Percentiles rank a stretch among this genome's conserved stretches.
Evolutionary conservation across 2,888 invertebrate species (phyloP).

Genomic region (Eledona agricola): DNA sequence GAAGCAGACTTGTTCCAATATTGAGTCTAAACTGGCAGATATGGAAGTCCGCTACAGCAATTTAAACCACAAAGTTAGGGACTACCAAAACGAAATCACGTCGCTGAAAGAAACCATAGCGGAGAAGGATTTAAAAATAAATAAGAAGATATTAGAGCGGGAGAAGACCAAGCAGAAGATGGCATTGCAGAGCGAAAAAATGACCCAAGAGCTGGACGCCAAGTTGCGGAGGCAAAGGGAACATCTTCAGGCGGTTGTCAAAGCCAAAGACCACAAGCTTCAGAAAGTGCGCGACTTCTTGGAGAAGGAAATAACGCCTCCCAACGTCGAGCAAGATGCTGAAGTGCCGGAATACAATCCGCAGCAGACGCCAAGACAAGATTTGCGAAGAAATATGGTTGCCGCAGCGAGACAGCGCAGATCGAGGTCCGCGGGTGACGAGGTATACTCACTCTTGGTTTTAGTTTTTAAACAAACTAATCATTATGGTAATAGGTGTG

Average conservation of each 20-base stretch:
- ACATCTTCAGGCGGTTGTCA: constrained; percentile 65
- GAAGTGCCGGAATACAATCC: constrained; percentile 1
- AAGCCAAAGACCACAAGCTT: constrained; percentile 70
- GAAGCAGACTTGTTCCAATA: constrained; percentile 70
- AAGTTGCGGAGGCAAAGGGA: constrained; percentile 69
- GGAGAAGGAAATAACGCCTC: constrained; percentile 54
- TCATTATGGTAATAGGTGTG: constrained; percentile 62
- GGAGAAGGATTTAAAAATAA: constrained; percentile 71
- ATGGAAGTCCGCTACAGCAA: constrained; percentile 72
- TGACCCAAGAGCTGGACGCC: constrained; percentile 74
- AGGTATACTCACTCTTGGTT: constrained; percentile 15
- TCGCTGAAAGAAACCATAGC: constrained; percentile 60
- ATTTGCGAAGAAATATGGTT: constrained; percentile 17
- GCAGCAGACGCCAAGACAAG: constrained; percentile 18
- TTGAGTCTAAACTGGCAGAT: constrained; percentile 73
- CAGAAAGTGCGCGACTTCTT: constrained; percentile 70
- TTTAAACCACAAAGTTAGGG: constrained; percentile 70
- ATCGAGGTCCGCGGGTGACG: constrained; percentile 79
- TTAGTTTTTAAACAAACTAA: neutral
- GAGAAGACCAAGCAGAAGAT: constrained; percentile 74
- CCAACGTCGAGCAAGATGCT: constrained; percentile 39
- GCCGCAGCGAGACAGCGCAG: constrained; percentile 74
- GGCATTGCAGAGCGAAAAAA: constrained; percentile 78
- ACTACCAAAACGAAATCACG: constrained; percentile 64
- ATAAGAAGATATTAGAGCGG: constrained; percentile 71